A percentile compares a stretch with the other conserved stretches of the same genome.
phyloP scores from a whole-genome alignment of 2,797 vertebrate genomes.

The Florisuga fusca region DNA sequence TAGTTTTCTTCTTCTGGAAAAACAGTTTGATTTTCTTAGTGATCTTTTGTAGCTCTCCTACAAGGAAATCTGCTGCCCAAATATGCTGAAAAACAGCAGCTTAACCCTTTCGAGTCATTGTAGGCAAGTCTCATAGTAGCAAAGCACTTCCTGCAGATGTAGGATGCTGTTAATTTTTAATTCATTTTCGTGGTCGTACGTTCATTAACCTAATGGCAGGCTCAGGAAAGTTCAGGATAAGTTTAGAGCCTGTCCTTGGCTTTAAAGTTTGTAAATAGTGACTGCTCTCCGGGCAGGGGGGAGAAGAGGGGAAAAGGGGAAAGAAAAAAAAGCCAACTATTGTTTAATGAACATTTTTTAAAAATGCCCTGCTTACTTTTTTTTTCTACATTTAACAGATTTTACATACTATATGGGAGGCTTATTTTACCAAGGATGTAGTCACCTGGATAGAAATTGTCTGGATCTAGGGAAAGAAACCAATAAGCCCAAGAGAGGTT shows the following conservation, averaged over 20 bases:
- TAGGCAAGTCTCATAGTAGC: neutral
- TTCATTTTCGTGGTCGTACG: neutral
- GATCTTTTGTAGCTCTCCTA: neutral
- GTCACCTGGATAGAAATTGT: neutral
- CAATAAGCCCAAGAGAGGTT: neutral
- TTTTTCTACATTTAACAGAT: neutral
- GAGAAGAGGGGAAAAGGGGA: neutral
- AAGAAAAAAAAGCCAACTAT: neutral
- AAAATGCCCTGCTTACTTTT: neutral
- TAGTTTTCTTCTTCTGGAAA: neutral
- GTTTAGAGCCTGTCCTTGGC: neutral
- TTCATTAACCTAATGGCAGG: neutral
- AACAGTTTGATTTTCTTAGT: neutral
- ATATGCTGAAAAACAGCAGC: neutral
- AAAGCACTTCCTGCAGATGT: neutral
- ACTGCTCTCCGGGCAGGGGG: neutral
- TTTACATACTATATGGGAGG: neutral
- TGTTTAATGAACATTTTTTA: neutral
- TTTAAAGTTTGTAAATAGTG: neutral
- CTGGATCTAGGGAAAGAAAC: neutral
- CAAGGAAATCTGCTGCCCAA: neutral
- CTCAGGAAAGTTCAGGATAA: neutral
- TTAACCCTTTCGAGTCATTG: fast-evolving
- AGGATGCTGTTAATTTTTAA: neutral
- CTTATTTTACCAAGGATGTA: neutral